A percentile compares a stretch with the other conserved stretches of the same genome.
phyloP scores from a whole-genome alignment of 1,140 invertebrate genomes.

The Cecropterus lyciades region DNA sequence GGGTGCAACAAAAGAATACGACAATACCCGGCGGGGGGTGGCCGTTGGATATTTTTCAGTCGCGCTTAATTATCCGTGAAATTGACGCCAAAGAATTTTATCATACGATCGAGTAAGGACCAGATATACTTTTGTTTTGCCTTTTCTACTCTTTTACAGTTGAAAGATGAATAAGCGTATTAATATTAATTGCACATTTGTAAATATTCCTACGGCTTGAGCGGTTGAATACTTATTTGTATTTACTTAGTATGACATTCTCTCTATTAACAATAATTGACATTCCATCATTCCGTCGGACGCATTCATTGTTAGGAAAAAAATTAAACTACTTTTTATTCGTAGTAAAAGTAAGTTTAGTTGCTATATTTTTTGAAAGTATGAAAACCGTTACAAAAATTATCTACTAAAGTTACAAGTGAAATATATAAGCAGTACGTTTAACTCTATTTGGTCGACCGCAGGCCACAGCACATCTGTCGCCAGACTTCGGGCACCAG shows the following conservation, averaged over 20 bases:
- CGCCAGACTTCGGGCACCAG: not conserved
- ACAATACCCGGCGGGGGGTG: slow-evolving; percentile 39
- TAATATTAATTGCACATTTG: too few species aligned
- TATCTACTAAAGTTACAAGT: not conserved
- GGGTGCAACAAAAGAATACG: slow-evolving; percentile 42
- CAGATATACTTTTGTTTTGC: slow-evolving; percentile 3
- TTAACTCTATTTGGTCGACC: slow-evolving; percentile 27
- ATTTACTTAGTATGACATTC: too few species aligned
- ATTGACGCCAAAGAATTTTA: slow-evolving; percentile 64
- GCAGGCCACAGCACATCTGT: slow-evolving; percentile 15
- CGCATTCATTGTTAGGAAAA: too few species aligned
- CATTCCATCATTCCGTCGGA: too few species aligned
- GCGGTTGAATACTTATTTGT: too few species aligned
- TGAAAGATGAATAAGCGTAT: not conserved
- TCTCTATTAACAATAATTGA: too few species aligned
- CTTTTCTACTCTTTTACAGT: slow-evolving; percentile 3
- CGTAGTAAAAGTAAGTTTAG: too few species aligned
- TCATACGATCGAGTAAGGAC: slow-evolving; percentile 24
- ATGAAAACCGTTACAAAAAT: too few species aligned
- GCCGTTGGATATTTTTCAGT: slow-evolving; percentile 53
- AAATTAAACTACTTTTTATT: too few species aligned
- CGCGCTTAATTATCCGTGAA: slow-evolving; percentile 72
- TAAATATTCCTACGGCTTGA: too few species aligned
- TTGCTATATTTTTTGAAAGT: too few species aligned
- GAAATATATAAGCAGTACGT: slow-evolving; percentile 29